Evolutionary conservation across 92 coral and sea anemone species (phyloP).

Genomic region (Umimayanthus chanpuru): DNA sequence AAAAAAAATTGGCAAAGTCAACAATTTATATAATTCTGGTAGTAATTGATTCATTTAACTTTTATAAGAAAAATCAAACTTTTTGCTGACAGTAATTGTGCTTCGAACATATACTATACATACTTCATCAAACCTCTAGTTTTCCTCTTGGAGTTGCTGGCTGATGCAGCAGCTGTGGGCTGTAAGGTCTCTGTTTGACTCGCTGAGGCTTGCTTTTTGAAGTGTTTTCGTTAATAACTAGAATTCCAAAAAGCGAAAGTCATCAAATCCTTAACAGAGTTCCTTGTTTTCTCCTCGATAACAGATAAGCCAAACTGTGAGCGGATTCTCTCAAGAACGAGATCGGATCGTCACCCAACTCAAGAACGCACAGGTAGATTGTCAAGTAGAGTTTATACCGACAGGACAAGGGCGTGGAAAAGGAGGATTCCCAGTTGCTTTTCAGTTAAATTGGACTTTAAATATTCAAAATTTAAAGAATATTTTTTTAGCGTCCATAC

Average conservation of each 20-base stretch:
- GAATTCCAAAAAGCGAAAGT: not conserved
- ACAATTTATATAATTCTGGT: no score
- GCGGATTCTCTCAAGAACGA: slow-evolving; percentile 85
- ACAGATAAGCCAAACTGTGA: slow-evolving; percentile 79
- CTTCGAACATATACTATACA: no score
- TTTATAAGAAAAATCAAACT: no score
- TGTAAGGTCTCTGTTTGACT: not conserved
- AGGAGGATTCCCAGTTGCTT: no score
- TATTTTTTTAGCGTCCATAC: no score
- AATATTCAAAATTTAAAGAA: no score
- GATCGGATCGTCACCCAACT: slow-evolving; percentile 79
- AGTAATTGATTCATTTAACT: no score
- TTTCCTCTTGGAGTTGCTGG: no score
- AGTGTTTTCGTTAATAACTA: not conserved
- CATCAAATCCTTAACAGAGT: not conserved
- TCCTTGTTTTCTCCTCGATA: not conserved
- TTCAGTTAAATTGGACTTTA: no score
- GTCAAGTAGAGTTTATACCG: not conserved
- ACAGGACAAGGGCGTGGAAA: not conserved
- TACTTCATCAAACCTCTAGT: no score
- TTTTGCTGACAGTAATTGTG: no score
- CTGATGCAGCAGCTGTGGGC: not conserved
- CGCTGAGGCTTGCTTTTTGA: not conserved
- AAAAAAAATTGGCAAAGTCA: no score
- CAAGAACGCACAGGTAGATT: slow-evolving; percentile 67